Conservation (phyloP, 2,888 invertebrate genomes). For the Dryococelus australis region DNA sequence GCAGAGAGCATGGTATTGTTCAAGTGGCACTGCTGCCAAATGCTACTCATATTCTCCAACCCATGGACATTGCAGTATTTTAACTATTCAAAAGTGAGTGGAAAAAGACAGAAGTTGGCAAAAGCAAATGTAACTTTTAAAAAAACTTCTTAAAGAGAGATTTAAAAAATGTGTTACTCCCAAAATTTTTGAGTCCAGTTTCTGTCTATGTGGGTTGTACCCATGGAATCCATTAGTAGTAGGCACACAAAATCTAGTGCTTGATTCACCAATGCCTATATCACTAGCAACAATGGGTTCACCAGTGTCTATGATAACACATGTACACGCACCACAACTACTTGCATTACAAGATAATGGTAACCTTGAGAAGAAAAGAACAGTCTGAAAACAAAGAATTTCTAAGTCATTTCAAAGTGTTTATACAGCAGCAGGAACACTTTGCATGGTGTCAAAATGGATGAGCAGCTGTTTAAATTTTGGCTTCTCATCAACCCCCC, state of each 20-base stretch:
- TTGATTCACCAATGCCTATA: neutral
- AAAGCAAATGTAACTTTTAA: conserved; percentile 50
- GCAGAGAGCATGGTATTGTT: conserved; percentile 54
- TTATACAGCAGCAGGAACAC: no score
- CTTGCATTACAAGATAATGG: no score
- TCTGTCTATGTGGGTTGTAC: neutral
- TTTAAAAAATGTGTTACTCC: neutral
- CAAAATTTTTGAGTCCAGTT: neutral
- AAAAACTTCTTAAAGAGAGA: conserved; percentile 42
- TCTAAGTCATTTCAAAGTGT: no score
- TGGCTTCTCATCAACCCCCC: no score
- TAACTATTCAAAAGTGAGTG: conserved; percentile 52
- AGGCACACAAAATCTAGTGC: no score
- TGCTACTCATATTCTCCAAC: conserved; percentile 56
- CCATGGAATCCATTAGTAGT: conserved; percentile 24
- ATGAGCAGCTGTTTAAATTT: no score
- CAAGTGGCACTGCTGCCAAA: conserved; percentile 55
- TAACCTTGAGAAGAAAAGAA: no score
- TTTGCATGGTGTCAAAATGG: no score
- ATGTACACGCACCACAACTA: no score
- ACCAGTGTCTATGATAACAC: no score
- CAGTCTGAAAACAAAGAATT: no score
- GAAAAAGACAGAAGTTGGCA: conserved; percentile 51
- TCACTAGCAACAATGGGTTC: neutral
- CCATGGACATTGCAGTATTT: conserved; percentile 56